Percentiles rank a stretch among this genome's conserved stretches.
Conservation (phyloP, 2,888 invertebrate species). For the Sesia bembeciformis region DNA sequence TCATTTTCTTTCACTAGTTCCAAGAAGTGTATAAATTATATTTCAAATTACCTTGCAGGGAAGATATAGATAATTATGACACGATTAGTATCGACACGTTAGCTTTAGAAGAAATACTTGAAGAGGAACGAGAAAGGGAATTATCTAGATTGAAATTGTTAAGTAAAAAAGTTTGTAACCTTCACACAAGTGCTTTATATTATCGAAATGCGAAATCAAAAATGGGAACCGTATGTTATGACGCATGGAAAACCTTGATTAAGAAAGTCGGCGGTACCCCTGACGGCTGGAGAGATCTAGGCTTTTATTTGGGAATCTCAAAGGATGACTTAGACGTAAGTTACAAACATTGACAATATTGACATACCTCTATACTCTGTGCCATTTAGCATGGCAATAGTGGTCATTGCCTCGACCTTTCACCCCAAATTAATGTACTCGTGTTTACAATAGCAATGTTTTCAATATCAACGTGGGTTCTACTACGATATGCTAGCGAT, state of each 20-base stretch:
- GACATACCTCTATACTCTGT: too few relatives aligned
- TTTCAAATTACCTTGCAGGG: constrained; percentile 31
- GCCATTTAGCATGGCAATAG: too few relatives aligned
- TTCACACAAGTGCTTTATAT: constrained; percentile 55
- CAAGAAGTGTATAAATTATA: too few relatives aligned
- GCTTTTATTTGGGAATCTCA: constrained; percentile 41
- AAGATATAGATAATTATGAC: constrained; percentile 36
- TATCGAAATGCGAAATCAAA: constrained; percentile 51
- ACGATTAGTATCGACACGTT: constrained; percentile 54
- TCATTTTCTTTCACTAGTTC: too few relatives aligned
- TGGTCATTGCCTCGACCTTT: too few relatives aligned
- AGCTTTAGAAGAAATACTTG: constrained; percentile 41
- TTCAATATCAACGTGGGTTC: too few relatives aligned
- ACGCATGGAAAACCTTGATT: constrained; percentile 51
- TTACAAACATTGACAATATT: constrained; percentile 4
- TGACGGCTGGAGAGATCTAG: constrained; percentile 56
- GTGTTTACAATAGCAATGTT: too few relatives aligned
- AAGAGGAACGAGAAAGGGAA: constrained; percentile 46
- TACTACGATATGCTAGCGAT: too few relatives aligned
- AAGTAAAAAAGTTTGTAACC: constrained; percentile 49
- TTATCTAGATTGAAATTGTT: constrained; percentile 41
- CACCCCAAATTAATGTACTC: too few relatives aligned
- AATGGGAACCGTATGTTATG: constrained; percentile 48
- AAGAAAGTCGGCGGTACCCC: constrained; percentile 54
- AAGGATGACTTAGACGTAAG: constrained; percentile 60